Conservation (phyloP, 1,140 invertebrate species). For the Atopsyche davidsoni region DNA sequence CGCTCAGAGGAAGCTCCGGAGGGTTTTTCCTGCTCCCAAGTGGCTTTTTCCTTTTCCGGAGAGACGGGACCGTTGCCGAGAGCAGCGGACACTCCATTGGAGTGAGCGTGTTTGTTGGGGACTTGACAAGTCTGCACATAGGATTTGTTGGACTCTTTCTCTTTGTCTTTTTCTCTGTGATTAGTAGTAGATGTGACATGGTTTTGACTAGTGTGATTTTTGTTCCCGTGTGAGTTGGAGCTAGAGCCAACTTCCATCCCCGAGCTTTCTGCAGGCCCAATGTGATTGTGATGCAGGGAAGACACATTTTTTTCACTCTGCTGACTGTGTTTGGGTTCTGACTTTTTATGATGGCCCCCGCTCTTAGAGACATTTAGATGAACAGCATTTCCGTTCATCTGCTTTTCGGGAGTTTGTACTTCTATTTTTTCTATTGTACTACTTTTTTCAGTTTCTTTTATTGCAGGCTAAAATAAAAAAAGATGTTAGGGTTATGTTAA, state of each 20-base stretch:
- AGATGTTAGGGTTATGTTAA: slow-evolving; percentile 3
- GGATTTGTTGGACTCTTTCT: slow-evolving; percentile 7
- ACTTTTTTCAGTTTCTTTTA: slow-evolving; percentile 26
- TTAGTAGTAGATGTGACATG: slow-evolving; percentile 26
- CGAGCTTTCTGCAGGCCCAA: slow-evolving; percentile 34
- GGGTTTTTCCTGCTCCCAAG: no score
- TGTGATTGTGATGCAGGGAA: slow-evolving; percentile 28
- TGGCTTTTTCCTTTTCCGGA: background rate
- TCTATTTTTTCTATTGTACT: slow-evolving; percentile 31
- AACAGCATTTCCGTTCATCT: slow-evolving; percentile 32
- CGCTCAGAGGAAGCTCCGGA: no score
- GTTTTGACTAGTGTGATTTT: slow-evolving; percentile 34
- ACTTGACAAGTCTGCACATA: slow-evolving; percentile 31
- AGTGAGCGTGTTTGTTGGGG: slow-evolving; percentile 33
- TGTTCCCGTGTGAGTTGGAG: slow-evolving; percentile 25
- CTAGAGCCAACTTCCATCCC: no score
- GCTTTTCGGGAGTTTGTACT: slow-evolving; percentile 34
- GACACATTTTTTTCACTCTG: slow-evolving; percentile 30
- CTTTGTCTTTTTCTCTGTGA: slow-evolving; percentile 22
- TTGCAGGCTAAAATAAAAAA: slow-evolving; percentile 19
- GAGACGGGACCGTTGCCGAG: background rate
- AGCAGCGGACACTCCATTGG: slow-evolving; percentile 34
- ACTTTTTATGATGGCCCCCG: slow-evolving; percentile 32
- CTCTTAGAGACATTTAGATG: slow-evolving; percentile 30
- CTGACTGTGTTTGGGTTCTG: slow-evolving; percentile 26